Evolutionary conservation across 2,888 invertebrate genomes (phyloP).

Genomic region (Perizoma flavofasciatum): DNA sequence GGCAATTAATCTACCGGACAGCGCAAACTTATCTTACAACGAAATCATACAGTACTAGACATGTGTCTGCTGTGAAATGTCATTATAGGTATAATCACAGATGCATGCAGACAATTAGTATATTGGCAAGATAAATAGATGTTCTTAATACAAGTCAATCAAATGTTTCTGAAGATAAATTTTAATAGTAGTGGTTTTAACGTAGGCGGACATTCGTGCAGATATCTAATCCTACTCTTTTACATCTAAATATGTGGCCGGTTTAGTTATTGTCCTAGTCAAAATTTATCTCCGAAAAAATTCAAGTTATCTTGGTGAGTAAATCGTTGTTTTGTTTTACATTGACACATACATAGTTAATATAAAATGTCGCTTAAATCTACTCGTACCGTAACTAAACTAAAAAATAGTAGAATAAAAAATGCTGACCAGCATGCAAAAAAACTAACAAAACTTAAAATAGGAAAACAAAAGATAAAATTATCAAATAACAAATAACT

Average conservation of each 20-base stretch:
- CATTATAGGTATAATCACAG: constrained; percentile 61
- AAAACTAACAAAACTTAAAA: constrained; percentile 46
- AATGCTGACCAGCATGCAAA: constrained; percentile 67
- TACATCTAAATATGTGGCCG: constrained; percentile 15
- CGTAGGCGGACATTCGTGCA: constrained; percentile 27
- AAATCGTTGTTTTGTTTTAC: constrained; percentile 8
- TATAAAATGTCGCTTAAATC: constrained; percentile 19
- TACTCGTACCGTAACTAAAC: constrained; percentile 38
- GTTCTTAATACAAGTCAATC: constrained; percentile 7
- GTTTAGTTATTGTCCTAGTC: constrained; percentile 33
- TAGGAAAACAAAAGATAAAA: constrained; percentile 53
- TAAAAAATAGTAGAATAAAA: constrained; percentile 31
- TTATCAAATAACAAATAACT: constrained; percentile 55
- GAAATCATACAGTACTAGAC: neutral
- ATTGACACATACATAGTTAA: constrained; percentile 11
- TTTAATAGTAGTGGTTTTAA: constrained; percentile 33
- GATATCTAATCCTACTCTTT: constrained; percentile 8
- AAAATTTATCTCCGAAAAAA: constrained; percentile 58
- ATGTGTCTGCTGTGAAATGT: constrained; percentile 48
- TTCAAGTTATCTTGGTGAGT: constrained; percentile 33
- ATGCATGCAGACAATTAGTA: constrained; percentile 62
- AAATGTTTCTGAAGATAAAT: constrained; percentile 53
- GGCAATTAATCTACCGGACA: too few species aligned
- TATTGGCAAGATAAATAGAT: constrained; percentile 61
- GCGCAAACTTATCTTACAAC: constrained; percentile 1